phyloP scores from a whole-genome alignment of 2,113 vertebrate species.

The Ceyx cyanopectus region DNA sequence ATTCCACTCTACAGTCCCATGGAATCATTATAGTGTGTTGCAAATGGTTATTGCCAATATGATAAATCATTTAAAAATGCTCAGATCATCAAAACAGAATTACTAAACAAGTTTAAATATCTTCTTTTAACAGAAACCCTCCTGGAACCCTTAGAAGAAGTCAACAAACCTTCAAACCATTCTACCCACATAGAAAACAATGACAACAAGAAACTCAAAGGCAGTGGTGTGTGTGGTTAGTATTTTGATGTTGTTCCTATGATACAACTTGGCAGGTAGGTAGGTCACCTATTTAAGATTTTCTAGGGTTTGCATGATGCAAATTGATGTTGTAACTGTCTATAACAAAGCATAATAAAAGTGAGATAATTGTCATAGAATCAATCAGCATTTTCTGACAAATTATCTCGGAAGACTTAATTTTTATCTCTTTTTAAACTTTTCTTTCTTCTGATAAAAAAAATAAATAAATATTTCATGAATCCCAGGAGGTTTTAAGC shows the following conservation, averaged over 20 bases:
- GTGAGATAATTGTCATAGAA: not conserved
- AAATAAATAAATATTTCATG: not conserved
- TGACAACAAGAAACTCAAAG: not conserved
- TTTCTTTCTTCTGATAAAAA: not conserved
- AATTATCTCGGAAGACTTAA: not conserved
- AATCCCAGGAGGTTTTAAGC: not conserved
- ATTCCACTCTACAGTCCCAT: not conserved
- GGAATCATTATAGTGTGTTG: not conserved
- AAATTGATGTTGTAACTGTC: not conserved
- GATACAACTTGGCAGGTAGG: not conserved
- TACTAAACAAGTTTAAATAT: conserved; percentile 27
- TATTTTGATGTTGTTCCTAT: not conserved
- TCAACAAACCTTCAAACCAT: not conserved
- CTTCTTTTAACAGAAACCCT: conserved; percentile 19
- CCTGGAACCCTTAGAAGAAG: not conserved
- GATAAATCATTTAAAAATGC: conserved; percentile 58
- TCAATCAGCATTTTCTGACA: not conserved
- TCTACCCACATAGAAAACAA: not conserved
- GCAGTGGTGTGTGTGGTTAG: not conserved
- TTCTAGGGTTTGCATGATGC: not conserved
- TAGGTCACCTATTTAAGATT: not conserved
- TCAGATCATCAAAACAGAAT: conserved; percentile 42
- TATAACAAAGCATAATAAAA: not conserved
- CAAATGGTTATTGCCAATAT: conserved; percentile 54
- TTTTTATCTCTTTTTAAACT: not conserved